These are phyloP conservation scores for Burhinus oedicnemus DNA, from an alignment of 2,113 vertebrate species.

Conservation along the genomic window DNA sequence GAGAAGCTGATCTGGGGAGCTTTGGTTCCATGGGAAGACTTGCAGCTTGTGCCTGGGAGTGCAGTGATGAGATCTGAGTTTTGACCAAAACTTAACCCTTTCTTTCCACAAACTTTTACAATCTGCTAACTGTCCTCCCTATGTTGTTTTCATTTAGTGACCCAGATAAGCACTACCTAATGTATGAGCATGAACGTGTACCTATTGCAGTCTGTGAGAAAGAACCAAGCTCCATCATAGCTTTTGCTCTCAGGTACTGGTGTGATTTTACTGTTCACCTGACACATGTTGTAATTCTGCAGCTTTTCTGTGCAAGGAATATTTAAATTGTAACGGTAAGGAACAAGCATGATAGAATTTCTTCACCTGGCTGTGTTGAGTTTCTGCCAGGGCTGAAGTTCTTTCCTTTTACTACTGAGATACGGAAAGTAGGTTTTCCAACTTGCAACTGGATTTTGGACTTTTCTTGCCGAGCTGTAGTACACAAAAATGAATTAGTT, in stretches of 20 bases:
- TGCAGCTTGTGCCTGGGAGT: conserved; percentile 18
- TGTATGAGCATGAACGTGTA: conserved; percentile 96
- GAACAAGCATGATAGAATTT: not conserved
- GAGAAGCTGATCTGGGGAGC: not conserved
- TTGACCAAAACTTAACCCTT: not conserved
- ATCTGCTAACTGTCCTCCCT: not conserved
- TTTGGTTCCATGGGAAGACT: not conserved
- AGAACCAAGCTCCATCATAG: conserved; percentile 98
- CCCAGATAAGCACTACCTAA: conserved; percentile 97
- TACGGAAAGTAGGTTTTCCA: not conserved
- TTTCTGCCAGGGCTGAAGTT: not conserved
- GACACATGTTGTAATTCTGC: not conserved
- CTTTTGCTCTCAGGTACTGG: conserved; percentile 94
- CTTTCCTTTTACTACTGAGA: not conserved
- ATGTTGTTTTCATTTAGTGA: conserved; percentile 79
- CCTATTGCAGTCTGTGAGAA: conserved; percentile 97
- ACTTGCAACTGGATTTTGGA: not conserved
- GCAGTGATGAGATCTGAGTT: conserved; percentile 17
- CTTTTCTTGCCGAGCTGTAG: not conserved
- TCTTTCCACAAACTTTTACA: not conserved
- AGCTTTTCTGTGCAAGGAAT: not conserved
- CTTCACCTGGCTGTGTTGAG: not conserved
- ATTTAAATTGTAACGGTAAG: not conserved
- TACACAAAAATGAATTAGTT: not conserved
- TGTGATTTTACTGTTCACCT: not conserved